Conservation (phyloP, 2,797 vertebrate genomes). For the Varecia variegata region DNA sequence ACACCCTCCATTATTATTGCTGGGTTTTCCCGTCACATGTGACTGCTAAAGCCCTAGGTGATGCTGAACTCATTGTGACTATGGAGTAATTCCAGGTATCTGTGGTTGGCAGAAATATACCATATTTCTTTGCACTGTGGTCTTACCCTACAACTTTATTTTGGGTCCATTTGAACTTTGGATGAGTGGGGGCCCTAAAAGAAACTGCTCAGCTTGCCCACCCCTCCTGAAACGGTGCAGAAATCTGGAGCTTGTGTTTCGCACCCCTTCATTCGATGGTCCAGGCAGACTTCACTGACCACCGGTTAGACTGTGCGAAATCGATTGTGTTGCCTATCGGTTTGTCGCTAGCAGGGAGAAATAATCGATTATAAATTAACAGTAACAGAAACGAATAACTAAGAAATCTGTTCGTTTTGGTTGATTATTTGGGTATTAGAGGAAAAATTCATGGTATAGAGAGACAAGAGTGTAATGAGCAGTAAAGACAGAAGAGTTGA, state of each 20-base stretch:
- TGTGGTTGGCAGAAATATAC: not conserved
- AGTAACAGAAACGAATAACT: not conserved
- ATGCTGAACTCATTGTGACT: rapidly evolving
- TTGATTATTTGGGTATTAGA: not conserved
- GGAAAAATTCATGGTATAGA: not conserved
- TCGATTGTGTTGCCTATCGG: rapidly evolving
- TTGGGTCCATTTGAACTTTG: not conserved
- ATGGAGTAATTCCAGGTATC: rapidly evolving
- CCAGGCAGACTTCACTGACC: not conserved
- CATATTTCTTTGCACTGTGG: rapidly evolving
- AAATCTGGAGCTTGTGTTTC: not conserved
- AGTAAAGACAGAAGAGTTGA: not conserved
- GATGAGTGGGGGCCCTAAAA: not conserved
- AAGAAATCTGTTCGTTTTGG: not conserved
- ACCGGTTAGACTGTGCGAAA: not conserved
- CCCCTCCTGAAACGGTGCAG: not conserved
- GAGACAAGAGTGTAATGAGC: rapidly evolving
- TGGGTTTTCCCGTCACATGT: rapidly evolving
- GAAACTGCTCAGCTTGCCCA: not conserved
- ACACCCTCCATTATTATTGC: rapidly evolving
- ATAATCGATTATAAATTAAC: not conserved
- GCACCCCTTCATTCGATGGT: too few relatives aligned
- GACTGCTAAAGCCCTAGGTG: rapidly evolving
- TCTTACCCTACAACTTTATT: not conserved
- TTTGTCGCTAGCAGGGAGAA: not conserved